Percentiles rank a stretch among this genome's conserved stretches.
Conservation (phyloP, 2,113 vertebrate species). For the Cyphomyrus discorhynchus region DNA sequence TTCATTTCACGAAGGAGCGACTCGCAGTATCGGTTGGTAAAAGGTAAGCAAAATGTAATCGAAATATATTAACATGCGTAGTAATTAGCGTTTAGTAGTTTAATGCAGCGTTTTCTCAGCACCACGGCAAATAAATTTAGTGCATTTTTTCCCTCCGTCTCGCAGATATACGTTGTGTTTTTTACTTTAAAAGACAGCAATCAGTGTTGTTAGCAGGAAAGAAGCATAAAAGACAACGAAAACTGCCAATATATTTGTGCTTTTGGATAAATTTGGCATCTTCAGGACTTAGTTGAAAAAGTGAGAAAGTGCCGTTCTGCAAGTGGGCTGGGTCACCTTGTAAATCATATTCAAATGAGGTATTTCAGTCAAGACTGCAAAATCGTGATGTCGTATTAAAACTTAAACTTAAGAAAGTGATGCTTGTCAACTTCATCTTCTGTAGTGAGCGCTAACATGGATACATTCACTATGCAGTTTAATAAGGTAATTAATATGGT, state of each 20-base stretch:
- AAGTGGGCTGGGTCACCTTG: not conserved
- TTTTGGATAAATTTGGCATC: not conserved
- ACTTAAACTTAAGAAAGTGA: not conserved
- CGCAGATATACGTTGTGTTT: not conserved
- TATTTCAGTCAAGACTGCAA: not conserved
- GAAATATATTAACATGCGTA: not conserved
- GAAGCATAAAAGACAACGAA: not conserved
- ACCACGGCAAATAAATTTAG: not conserved
- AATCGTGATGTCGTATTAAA: not conserved
- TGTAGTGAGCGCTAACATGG: not conserved
- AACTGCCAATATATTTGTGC: not conserved
- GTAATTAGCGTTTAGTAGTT: not conserved
- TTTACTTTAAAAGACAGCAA: not conserved
- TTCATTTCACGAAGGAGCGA: not conserved
- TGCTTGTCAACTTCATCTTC: not conserved
- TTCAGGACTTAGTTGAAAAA: not conserved
- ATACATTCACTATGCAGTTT: not conserved
- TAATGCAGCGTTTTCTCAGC: not conserved
- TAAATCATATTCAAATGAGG: not conserved
- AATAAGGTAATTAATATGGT: not conserved
- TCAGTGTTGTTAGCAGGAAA: not conserved
- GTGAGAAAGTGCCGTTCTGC: not conserved
- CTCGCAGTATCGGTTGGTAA: not conserved
- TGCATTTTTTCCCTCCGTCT: not conserved
- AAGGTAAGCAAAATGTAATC: not conserved